Conservation (phyloP, 2,888 invertebrate genomes). For the Rotaria magnacalcarata region DNA sequence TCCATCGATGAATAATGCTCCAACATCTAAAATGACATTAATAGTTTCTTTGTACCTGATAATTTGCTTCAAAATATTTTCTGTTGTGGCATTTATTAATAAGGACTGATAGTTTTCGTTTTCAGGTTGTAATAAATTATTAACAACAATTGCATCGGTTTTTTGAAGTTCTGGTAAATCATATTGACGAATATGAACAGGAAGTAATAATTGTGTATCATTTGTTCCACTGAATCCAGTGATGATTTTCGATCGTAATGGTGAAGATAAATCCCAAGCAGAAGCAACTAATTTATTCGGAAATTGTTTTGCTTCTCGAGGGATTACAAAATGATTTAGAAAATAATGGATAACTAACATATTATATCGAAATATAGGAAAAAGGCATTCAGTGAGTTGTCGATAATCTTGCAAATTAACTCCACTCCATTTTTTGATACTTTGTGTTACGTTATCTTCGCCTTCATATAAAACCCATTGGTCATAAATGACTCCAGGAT, state of each 20-base stretch:
- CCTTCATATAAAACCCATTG: neutral
- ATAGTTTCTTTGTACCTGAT: neutral
- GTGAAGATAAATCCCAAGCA: neutral
- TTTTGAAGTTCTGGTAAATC: slow-evolving; percentile 4
- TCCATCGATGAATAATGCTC: neutral
- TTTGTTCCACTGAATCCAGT: neutral
- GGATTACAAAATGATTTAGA: neutral
- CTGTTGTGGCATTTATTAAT: neutral
- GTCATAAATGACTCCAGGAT: neutral
- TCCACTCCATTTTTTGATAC: neutral
- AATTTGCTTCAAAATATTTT: neutral
- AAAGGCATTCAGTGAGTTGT: neutral
- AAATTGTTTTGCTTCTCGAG: neutral
- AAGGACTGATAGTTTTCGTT: neutral
- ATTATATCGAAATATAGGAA: neutral
- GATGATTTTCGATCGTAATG: neutral
- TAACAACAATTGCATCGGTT: neutral
- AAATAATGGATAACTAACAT: neutral
- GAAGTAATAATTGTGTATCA: neutral
- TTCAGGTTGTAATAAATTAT: neutral
- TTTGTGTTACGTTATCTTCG: neutral
- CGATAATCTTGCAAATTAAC: neutral
- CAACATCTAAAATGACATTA: slow-evolving; percentile 5
- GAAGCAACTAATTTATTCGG: neutral
- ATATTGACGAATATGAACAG: neutral